A percentile compares a stretch with the other conserved stretches of the same genome.
These are phyloP conservation scores for Ennomos fuscantarius DNA, from an alignment of 2,888 invertebrate genomes.

Conservation along the genomic window DNA sequence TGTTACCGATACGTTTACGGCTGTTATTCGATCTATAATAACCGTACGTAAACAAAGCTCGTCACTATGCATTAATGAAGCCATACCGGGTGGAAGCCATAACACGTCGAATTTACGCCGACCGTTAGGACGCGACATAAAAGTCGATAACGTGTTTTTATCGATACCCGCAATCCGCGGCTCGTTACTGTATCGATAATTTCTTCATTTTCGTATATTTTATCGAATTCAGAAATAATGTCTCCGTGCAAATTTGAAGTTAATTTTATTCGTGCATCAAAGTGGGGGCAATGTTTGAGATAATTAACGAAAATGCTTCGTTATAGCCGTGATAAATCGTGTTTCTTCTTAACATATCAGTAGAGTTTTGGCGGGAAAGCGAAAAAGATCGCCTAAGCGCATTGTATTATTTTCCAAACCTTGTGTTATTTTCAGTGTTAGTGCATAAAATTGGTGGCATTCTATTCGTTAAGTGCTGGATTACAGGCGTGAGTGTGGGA, in stretches of 20 bases:
- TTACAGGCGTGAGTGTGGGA: no score
- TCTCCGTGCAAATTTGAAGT: slow-evolving; percentile 51
- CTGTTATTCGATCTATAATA: slow-evolving; percentile 55
- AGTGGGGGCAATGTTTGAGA: slow-evolving; percentile 42
- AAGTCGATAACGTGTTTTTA: slow-evolving; percentile 73
- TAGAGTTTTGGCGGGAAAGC: no score
- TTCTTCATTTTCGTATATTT: slow-evolving; percentile 71
- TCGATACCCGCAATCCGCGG: slow-evolving; percentile 65
- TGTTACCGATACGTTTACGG: slow-evolving; percentile 52
- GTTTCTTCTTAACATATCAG: slow-evolving; percentile 36
- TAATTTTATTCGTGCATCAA: slow-evolving; percentile 51
- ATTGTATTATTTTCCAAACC: no score
- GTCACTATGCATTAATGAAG: slow-evolving; percentile 71
- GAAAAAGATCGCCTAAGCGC: no score
- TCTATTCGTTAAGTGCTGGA: no score
- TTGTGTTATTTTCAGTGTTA: no score
- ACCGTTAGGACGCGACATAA: slow-evolving; percentile 67
- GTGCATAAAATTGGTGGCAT: no score
- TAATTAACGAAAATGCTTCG: slow-evolving; percentile 52
- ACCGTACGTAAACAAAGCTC: slow-evolving; percentile 58
- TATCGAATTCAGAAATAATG: slow-evolving; percentile 40
- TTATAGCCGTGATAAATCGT: slow-evolving; percentile 46
- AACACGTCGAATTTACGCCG: slow-evolving; percentile 69
- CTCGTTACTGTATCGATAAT: slow-evolving; percentile 68
- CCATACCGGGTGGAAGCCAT: slow-evolving; percentile 57